Evolutionary conservation across 2,797 vertebrate genomes (phyloP).

Genomic region (Setipinna tenuifilis): DNA sequence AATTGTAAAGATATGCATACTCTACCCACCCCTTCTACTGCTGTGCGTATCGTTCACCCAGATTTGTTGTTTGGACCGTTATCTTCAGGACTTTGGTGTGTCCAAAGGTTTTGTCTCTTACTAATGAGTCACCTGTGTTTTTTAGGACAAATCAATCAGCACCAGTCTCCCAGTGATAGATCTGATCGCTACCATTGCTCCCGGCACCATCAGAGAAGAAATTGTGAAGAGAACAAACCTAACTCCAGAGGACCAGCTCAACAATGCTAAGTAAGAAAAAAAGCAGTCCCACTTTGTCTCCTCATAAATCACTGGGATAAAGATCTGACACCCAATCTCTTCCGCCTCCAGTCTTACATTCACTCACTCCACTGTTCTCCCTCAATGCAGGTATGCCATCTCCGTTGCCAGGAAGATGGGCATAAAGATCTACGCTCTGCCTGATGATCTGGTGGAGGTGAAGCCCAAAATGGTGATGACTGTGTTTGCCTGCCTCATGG

Average conservation of each 20-base stretch:
- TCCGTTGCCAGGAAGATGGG: constrained; percentile 96
- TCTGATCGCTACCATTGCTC: constrained; percentile 90
- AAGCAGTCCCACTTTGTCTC: constrained; percentile 48
- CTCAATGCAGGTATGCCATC: constrained; percentile 87
- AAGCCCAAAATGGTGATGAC: constrained; percentile 99
- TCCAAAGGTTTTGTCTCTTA: neutral
- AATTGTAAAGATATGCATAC: too few relatives aligned
- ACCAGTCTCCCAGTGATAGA: constrained; percentile 94
- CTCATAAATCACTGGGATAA: constrained; percentile 37
- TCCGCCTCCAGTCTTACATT: constrained; percentile 5
- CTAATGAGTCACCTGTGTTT: neutral
- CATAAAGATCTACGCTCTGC: constrained; percentile 92
- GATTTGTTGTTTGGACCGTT: neutral
- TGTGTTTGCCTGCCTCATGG: constrained; percentile 96
- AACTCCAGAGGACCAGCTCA: constrained; percentile 78
- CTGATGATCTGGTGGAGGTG: constrained; percentile 94
- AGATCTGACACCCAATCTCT: neutral
- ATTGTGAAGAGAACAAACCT: constrained; percentile 84
- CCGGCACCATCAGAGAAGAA: constrained; percentile 85
- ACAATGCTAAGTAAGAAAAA: constrained; percentile 85
- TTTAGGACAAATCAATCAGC: constrained; percentile 90
- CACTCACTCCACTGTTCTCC: constrained; percentile 43
- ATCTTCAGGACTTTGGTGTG: neutral
- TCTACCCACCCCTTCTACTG: too few relatives aligned
- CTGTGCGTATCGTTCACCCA: too few relatives aligned